Conservation (phyloP, 1,140 invertebrate genomes). For the Drosophila nannoptera region DNA sequence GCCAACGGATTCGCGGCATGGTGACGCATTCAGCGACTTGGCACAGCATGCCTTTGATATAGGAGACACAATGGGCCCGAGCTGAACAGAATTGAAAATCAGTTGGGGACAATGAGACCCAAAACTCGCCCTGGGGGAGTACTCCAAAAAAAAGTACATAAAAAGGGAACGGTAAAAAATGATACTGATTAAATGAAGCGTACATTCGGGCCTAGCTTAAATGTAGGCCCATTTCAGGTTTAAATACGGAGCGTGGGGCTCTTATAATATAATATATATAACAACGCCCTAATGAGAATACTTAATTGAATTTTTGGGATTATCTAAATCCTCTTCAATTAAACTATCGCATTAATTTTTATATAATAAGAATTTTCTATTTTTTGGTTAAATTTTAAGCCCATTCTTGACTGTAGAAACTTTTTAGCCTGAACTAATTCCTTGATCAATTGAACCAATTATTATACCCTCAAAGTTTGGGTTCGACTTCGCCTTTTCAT, state of each 20-base stretch:
- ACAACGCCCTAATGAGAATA: no score
- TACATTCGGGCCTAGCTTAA: not conserved
- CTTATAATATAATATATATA: no score
- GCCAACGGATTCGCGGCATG: slow-evolving; percentile 53
- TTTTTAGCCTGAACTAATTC: no score
- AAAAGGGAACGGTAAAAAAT: not conserved
- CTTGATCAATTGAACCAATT: no score
- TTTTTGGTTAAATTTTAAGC: no score
- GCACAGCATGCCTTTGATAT: slow-evolving; percentile 57
- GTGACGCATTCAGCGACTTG: slow-evolving; percentile 24
- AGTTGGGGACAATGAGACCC: slow-evolving; percentile 4
- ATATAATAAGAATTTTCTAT: no score
- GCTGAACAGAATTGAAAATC: slow-evolving; percentile 24
- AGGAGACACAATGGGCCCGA: slow-evolving; percentile 48
- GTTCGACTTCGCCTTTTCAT: no score
- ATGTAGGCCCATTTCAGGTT: not conserved
- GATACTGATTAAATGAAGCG: not conserved
- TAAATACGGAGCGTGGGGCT: no score
- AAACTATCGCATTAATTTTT: no score
- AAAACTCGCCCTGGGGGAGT: not conserved
- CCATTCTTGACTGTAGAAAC: no score
- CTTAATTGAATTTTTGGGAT: no score
- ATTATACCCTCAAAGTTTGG: not conserved
- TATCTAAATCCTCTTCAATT: no score
- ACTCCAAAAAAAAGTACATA: not conserved